phyloP scores from a whole-genome alignment of 2,888 invertebrate genomes.

The Crocallis elinguaria region DNA sequence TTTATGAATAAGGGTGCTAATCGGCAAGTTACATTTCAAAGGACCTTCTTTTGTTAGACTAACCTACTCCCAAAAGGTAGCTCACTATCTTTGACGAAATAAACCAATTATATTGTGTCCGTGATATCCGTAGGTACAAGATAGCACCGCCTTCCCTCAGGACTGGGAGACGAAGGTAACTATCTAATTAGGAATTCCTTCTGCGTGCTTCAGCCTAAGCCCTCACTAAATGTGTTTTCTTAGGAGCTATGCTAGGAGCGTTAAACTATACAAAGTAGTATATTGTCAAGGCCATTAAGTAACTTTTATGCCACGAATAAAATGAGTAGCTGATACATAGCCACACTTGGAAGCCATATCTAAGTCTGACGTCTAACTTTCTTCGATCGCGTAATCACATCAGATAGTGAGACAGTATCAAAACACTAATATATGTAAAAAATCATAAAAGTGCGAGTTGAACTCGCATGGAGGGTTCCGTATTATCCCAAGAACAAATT shows the following conservation, averaged over 20 bases:
- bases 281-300: not conserved
- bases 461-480: no score
- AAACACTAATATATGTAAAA: no score
- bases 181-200: conserved; percentile 27
- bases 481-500: no score
- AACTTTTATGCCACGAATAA: no score
- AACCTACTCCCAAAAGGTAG: not conserved
- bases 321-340: no score
- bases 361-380: no score
- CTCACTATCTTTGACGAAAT: conserved; percentile 16
- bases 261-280: not conserved
- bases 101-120: conserved; percentile 21
- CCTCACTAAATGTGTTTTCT: conserved; percentile 19
- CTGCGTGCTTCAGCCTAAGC: conserved; percentile 15
- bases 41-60: not conserved
- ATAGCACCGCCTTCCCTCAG: conserved; percentile 4
- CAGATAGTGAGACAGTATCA: no score
- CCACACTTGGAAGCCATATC: no score
- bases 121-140: conserved; percentile 6
- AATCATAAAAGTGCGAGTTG: no score
- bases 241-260: not conserved
- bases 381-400: no score
- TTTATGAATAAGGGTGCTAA: no score
- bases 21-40: not conserved
- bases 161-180: conserved; percentile 21